Conservation (phyloP, 2,113 vertebrate genomes). For the Coryphaenoides rupestris region DNA sequence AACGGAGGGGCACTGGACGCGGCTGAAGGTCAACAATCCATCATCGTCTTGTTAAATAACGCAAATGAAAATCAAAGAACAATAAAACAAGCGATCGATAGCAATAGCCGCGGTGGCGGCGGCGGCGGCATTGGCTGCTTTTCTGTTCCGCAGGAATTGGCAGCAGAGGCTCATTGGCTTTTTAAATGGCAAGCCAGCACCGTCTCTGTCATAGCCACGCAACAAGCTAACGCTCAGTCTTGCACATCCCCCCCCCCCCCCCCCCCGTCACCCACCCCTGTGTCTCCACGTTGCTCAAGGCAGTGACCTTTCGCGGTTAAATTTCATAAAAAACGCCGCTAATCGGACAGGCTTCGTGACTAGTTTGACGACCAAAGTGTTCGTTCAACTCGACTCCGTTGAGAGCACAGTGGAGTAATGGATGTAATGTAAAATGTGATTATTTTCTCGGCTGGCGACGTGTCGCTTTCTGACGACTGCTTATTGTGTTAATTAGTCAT, state of each 20-base stretch:
- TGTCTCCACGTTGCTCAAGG: conserved; percentile 54
- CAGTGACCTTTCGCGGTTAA: conserved; percentile 70
- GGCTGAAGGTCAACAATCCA: conserved; percentile 74
- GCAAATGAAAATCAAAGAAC: conserved; percentile 74
- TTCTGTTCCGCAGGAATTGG: conserved; percentile 65
- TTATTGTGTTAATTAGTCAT: too few species aligned
- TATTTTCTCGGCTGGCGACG: too few species aligned
- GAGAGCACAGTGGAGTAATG: too few species aligned
- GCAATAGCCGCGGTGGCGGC: conserved; percentile 25
- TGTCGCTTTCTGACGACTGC: too few species aligned
- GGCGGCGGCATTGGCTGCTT: conserved; percentile 62
- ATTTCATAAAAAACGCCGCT: conserved; percentile 68
- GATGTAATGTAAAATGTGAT: too few species aligned
- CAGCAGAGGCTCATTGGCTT: conserved; percentile 60
- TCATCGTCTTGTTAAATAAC: conserved; percentile 76
- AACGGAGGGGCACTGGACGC: conserved; percentile 35
- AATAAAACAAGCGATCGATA: conserved; percentile 71
- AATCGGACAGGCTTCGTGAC: conserved; percentile 62
- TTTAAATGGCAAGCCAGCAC: conserved; percentile 73
- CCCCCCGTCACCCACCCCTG: too few species aligned
- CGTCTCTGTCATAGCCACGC: conserved; percentile 54
- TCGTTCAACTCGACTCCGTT: too few species aligned
- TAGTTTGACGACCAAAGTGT: conserved; percentile 57
- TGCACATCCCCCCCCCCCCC: conserved; percentile 51
- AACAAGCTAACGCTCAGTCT: conserved; percentile 62